Percentiles rank a stretch among this genome's conserved stretches.
These are phyloP conservation scores for Gasterosteus nipponicus DNA, from an alignment of 2,113 vertebrate species.

Conservation along the genomic window DNA sequence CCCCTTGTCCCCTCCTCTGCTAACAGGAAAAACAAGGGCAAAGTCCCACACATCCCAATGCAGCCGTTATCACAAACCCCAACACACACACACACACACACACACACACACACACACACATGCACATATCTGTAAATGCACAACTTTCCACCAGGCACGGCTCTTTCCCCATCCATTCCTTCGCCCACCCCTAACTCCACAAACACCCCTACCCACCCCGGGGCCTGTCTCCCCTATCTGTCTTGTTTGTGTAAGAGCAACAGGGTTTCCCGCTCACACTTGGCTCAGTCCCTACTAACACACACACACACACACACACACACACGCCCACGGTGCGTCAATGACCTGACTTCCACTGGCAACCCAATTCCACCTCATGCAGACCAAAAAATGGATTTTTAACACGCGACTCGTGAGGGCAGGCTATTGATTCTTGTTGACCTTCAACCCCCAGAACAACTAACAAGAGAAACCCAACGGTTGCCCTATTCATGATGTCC, in stretches of 20 bases:
- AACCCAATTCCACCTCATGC: constrained; percentile 38
- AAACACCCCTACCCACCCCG: constrained; percentile 7
- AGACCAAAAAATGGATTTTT: constrained; percentile 25
- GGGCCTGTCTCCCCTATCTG: constrained; percentile 54
- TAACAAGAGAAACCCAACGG: not conserved
- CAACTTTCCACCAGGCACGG: constrained; percentile 12
- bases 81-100: not conserved
- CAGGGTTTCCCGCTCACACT: constrained; percentile 74
- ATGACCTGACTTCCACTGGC: constrained; percentile 71
- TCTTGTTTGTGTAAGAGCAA: constrained; percentile 72
- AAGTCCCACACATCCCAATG: constrained; percentile 48
- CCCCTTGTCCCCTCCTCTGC: constrained; percentile 24
- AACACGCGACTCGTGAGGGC: constrained; percentile 23
- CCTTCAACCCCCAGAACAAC: not conserved
- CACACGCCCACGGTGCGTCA: constrained; percentile 64
- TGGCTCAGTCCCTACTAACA: constrained; percentile 49
- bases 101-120: constrained; percentile 12
- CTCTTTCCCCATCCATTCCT: constrained; percentile 25
- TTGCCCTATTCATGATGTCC: not conserved
- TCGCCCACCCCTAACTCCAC: not conserved
- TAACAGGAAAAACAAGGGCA: constrained; percentile 65
- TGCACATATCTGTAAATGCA: constrained; percentile 31
- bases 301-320: constrained; percentile 34
- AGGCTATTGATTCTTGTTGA: constrained; percentile 1
- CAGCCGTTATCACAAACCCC: constrained; percentile 28